Conservation (phyloP, 1,140 invertebrate genomes). For the Zaprionus gabonicus region DNA sequence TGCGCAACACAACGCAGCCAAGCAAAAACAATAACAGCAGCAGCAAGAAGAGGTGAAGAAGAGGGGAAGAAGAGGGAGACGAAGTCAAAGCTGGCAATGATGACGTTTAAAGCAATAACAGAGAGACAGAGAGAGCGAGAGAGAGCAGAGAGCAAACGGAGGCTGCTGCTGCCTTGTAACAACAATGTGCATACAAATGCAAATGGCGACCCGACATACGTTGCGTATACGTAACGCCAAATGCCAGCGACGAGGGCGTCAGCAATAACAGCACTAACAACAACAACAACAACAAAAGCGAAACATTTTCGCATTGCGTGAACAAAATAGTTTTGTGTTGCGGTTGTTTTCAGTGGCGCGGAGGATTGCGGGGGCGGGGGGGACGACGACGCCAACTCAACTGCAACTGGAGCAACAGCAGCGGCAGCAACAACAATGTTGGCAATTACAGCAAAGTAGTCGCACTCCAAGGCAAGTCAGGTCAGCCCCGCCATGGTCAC, state of each 20-base stretch:
- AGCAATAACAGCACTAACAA: conserved; percentile 21
- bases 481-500: conserved; percentile 19
- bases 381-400: conserved; percentile 38
- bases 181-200: conserved; percentile 80
- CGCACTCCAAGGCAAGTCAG: conserved; percentile 43
- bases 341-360: conserved; percentile 75
- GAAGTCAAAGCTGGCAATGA: conserved; percentile 57
- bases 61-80: not conserved
- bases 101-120: conserved; percentile 79
- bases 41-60: not conserved
- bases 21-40: conserved; percentile 33
- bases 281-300: conserved; percentile 28
- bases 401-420: conserved; percentile 40
- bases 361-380: conserved; percentile 16
- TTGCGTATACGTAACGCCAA: conserved; percentile 77
- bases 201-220: conserved; percentile 73
- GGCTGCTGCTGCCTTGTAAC: conserved; percentile 43
- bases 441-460: conserved; percentile 70
- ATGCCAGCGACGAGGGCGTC: conserved; percentile 59
- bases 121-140: no score
- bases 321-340: conserved; percentile 82
- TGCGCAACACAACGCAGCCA: conserved; percentile 24
- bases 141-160: conserved; percentile 43
- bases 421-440: conserved; percentile 49
- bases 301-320: conserved; percentile 78